Evolutionary conservation across 1,140 invertebrate species (phyloP).

Genomic region (Hydropsyche tenuis): DNA sequence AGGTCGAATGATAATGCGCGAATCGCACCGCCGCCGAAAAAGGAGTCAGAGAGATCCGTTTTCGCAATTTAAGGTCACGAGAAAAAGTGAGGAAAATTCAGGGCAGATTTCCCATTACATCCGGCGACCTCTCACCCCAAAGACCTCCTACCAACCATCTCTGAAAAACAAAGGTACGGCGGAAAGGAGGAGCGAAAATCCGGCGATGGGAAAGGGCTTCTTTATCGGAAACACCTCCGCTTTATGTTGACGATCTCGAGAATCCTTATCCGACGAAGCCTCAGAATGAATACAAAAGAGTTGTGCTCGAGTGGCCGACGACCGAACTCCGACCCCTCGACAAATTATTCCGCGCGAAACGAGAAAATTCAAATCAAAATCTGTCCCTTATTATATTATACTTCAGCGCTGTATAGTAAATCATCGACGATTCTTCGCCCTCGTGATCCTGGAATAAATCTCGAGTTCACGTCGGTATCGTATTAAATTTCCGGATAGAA

Average conservation of each 20-base stretch:
- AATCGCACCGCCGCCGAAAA: not conserved
- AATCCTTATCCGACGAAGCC: slow-evolving; percentile 36
- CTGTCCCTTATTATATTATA: slow-evolving; percentile 16
- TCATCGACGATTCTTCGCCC: slow-evolving; percentile 2
- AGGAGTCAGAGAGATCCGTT: not conserved
- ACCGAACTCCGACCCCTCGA: not conserved
- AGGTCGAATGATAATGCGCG: slow-evolving; percentile 22
- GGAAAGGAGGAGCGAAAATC: not conserved
- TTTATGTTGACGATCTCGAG: slow-evolving; percentile 43
- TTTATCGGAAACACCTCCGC: slow-evolving; percentile 42
- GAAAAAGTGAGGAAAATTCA: slow-evolving; percentile 31
- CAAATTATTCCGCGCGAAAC: slow-evolving; percentile 28
- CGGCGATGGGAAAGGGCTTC: not conserved
- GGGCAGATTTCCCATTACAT: slow-evolving; percentile 35
- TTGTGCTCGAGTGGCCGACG: slow-evolving; percentile 10
- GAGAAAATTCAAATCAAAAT: slow-evolving; percentile 28
- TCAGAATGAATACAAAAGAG: slow-evolving; percentile 45
- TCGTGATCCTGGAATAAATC: not conserved
- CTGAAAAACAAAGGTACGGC: slow-evolving; percentile 31
- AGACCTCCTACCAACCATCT: not conserved
- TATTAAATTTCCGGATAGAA: not conserved
- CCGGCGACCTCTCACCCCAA: slow-evolving; percentile 15
- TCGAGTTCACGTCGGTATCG: too few relatives aligned
- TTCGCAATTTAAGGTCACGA: slow-evolving; percentile 18
- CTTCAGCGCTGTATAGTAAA: not conserved